Conservation (phyloP, 2,888 invertebrate genomes). For the Hofmannophila pseudospretella region DNA sequence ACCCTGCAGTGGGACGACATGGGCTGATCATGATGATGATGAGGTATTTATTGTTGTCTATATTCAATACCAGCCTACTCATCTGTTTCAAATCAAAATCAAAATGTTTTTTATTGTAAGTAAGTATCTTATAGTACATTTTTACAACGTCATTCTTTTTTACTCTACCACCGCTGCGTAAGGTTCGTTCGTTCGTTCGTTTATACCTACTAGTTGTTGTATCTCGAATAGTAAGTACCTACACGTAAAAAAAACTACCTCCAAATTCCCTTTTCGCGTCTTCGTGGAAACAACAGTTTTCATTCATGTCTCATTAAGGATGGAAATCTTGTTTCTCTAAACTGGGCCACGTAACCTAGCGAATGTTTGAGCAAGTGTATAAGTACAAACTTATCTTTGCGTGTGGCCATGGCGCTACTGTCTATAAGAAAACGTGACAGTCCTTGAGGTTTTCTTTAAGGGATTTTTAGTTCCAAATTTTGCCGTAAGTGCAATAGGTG, state of each 20-base stretch:
- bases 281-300: constrained; percentile 15
- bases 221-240: no score
- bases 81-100: no score
- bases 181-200: no score
- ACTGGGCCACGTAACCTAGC: constrained; percentile 36
- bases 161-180: no score
- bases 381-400: constrained; percentile 11
- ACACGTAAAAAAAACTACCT: not conserved
- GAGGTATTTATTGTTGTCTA: no score
- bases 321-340: constrained; percentile 17
- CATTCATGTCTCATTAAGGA: constrained; percentile 15
- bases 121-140: no score
- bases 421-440: not conserved
- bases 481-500: not conserved
- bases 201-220: no score
- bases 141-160: no score
- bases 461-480: not conserved
- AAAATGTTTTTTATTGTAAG: no score
- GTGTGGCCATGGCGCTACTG: not conserved
- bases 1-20: no score
- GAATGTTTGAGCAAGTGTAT: constrained; percentile 48
- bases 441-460: not conserved
- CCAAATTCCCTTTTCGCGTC: not conserved
- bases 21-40: no score
- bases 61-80: no score